Percentiles rank a stretch among this genome's conserved stretches.
Evolutionary conservation across 2,113 vertebrate genomes (phyloP).

Genomic region (Acanthochromis polyacanthus): DNA sequence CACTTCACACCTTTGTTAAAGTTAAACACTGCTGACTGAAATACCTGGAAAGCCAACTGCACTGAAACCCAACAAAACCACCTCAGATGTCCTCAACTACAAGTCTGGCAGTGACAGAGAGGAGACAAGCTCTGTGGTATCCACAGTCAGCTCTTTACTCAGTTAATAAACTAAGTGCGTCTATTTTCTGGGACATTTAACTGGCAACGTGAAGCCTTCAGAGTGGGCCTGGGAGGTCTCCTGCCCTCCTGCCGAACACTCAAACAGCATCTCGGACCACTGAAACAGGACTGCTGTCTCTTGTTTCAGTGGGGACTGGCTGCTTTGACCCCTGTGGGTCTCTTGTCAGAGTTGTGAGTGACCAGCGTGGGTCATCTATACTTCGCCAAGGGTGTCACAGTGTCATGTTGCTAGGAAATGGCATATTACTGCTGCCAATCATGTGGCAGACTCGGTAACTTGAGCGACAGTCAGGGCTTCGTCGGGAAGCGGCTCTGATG

Average conservation of each 20-base stretch:
- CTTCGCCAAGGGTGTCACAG: conserved; percentile 59
- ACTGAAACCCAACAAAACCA: conserved; percentile 10
- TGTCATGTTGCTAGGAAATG: conserved; percentile 75
- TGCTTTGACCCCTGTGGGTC: conserved; percentile 60
- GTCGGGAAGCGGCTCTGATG: conserved; percentile 42
- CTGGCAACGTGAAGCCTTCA: conserved; percentile 59
- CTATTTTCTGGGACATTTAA: conserved; percentile 42
- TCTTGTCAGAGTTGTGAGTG: conserved; percentile 71
- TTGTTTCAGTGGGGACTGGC: conserved; percentile 57
- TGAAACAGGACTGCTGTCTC: conserved; percentile 69
- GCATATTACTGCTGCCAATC: conserved; percentile 75
- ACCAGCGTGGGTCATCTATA: conserved; percentile 74
- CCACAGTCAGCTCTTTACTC: conserved; percentile 15
- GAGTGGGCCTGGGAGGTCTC: conserved; percentile 26
- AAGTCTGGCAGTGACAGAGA: not conserved
- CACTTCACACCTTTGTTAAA: not conserved
- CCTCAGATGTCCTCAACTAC: not conserved
- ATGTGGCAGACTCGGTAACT: conserved; percentile 45
- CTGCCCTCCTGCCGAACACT: conserved; percentile 49
- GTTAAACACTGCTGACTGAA: conserved; percentile 12
- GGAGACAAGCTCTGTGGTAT: not conserved
- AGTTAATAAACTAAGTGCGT: conserved; percentile 46
- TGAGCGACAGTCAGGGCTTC: conserved; percentile 44
- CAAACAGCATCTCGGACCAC: conserved; percentile 33
- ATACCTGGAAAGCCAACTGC: conserved; percentile 1